These are phyloP conservation scores for Dynastes hyllus DNA, from an alignment of 2,888 invertebrate genomes.

Conservation along the genomic window DNA sequence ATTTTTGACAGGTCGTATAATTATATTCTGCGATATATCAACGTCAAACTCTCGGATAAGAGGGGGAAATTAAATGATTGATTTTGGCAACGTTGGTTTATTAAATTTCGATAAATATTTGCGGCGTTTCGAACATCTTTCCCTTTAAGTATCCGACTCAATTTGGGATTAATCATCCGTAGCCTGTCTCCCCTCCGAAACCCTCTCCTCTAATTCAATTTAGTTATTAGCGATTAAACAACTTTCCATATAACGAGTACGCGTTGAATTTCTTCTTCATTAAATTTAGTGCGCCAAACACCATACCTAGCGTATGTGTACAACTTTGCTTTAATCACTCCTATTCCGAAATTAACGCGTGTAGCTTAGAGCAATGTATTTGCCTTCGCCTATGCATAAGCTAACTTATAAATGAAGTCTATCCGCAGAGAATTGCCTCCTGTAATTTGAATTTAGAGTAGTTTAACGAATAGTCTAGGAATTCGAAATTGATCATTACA, in stretches of 20 bases:
- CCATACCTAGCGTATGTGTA: not conserved
- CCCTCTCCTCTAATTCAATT: not conserved
- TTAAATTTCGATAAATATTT: not conserved
- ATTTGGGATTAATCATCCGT: not conserved
- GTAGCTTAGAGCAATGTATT: not conserved
- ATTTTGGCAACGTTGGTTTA: not conserved
- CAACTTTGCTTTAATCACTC: conserved; percentile 27
- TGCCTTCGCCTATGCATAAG: conserved; percentile 9
- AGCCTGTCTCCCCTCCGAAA: not conserved
- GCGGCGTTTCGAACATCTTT: not conserved
- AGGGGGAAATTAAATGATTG: conserved; percentile 5
- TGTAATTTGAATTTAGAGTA: conserved; percentile 2
- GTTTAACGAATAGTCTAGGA: not conserved
- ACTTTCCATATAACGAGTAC: not conserved
- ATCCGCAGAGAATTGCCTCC: not conserved
- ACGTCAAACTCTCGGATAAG: not conserved
- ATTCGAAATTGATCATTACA: conserved; percentile 1
- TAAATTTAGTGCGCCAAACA: conserved; percentile 5
- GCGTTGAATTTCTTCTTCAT: conserved; percentile 7
- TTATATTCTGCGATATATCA: conserved; percentile 28
- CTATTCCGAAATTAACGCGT: conserved; percentile 10
- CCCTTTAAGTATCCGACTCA: not conserved
- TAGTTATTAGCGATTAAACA: conserved; percentile 4
- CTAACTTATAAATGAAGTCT: not conserved
- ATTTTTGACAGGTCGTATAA: conserved; percentile 12